phyloP scores from a whole-genome alignment of 2,113 vertebrate species.

The Sinocyclocheilus anophthalmus region DNA sequence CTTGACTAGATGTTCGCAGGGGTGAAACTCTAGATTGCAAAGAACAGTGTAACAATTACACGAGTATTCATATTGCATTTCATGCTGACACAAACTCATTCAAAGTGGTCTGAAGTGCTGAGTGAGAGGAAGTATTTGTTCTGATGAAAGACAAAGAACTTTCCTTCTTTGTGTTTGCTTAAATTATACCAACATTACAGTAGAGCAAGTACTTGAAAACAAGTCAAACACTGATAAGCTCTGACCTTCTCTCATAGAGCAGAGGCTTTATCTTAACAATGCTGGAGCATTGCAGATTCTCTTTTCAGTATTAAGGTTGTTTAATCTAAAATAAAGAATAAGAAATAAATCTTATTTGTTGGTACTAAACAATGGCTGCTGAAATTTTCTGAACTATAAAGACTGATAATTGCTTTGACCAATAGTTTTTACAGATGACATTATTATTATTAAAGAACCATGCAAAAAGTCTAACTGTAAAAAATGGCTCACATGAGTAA shows the following conservation, averaged over 20 bases:
- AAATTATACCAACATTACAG: neutral
- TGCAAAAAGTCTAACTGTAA: too few relatives aligned
- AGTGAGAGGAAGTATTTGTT: neutral
- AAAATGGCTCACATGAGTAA: too few relatives aligned
- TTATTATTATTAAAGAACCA: too few relatives aligned
- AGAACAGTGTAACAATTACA: constrained; percentile 3
- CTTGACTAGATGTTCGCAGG: constrained; percentile 42
- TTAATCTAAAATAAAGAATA: neutral
- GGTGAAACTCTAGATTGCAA: constrained; percentile 1
- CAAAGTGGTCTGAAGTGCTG: neutral
- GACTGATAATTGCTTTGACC: neutral
- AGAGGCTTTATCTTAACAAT: neutral
- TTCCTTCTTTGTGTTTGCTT: neutral
- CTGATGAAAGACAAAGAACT: constrained; percentile 8
- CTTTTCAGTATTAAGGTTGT: neutral
- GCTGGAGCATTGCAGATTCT: neutral
- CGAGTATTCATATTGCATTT: neutral
- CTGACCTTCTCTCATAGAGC: neutral
- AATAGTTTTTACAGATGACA: neutral
- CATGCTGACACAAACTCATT: neutral
- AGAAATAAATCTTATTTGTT: neutral
- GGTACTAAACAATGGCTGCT: neutral
- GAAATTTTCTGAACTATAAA: neutral
- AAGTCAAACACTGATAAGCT: neutral
- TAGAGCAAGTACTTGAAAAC: neutral